phyloP scores from a whole-genome alignment of 2,113 vertebrate genomes.

The Euleptes europaea region DNA sequence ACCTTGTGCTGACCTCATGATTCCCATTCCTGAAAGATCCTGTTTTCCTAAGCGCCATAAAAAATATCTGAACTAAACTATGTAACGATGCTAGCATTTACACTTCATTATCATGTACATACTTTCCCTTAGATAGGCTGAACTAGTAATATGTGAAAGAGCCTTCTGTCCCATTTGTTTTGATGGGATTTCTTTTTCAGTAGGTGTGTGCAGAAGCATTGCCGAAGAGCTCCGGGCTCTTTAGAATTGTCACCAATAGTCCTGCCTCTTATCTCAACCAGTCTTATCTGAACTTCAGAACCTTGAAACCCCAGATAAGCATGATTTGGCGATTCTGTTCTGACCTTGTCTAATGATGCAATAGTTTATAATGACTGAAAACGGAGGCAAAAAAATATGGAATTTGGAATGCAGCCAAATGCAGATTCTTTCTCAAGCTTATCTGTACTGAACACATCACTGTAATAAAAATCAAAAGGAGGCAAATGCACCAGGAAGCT shows the following conservation, averaged over 20 bases:
- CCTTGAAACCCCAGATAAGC: constrained; percentile 54
- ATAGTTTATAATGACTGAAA: constrained; percentile 54
- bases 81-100: background rate
- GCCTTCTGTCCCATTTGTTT: background rate
- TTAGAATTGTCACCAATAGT: constrained; percentile 43
- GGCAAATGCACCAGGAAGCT: constrained; percentile 57
- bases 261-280: constrained; percentile 46
- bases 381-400: constrained; percentile 46
- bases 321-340: constrained; percentile 45
- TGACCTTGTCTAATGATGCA: constrained; percentile 52
- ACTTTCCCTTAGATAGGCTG: background rate
- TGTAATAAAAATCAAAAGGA: constrained; percentile 61
- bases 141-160: background rate
- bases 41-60: background rate
- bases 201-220: background rate
- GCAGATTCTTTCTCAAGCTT: constrained; percentile 57
- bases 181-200: background rate
- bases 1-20: no score
- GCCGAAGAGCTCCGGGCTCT: background rate
- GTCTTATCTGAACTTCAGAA: constrained; percentile 60
- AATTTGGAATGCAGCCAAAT: constrained; percentile 54
- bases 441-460: constrained; percentile 58
- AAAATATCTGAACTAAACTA: background rate
- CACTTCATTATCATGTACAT: background rate
- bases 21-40: background rate